Conservation (phyloP, 2,113 vertebrate species). For the Typhlomys cinereus region DNA sequence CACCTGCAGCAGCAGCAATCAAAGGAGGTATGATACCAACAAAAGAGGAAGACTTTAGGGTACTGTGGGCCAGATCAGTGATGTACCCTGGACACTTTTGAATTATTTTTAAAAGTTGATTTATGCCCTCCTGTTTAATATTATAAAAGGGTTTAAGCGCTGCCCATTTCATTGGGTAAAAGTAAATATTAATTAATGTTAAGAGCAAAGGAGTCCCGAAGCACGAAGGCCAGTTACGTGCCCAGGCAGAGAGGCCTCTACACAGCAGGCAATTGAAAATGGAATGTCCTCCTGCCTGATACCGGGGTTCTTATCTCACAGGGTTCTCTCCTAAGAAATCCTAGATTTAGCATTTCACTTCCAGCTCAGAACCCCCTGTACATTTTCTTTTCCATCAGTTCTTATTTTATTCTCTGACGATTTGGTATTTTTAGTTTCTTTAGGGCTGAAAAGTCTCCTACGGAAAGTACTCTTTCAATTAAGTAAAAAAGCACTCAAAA, state of each 20-base stretch:
- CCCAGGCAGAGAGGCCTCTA: background rate
- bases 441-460: slow-evolving; percentile 46
- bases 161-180: background rate
- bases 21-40: background rate
- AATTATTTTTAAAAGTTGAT: background rate
- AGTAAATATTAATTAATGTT: background rate
- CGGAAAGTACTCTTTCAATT: slow-evolving; percentile 50
- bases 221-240: background rate
- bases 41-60: background rate
- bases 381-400: background rate
- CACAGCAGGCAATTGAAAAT: background rate
- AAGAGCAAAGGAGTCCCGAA: background rate
- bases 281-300: background rate
- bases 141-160: background rate
- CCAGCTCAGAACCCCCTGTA: background rate
- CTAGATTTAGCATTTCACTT: slow-evolving; percentile 3
- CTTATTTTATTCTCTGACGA: slow-evolving; percentile 53
- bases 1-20: background rate
- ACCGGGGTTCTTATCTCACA: background rate
- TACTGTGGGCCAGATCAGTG: background rate
- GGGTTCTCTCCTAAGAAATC: background rate
- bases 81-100: background rate
- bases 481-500: slow-evolving; percentile 22
- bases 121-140: background rate
- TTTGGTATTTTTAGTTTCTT: slow-evolving; percentile 50